Percentiles rank a stretch among this genome's conserved stretches.
phyloP scores from a whole-genome alignment of 1,140 invertebrate species.

The Pachypsylla venusta region DNA sequence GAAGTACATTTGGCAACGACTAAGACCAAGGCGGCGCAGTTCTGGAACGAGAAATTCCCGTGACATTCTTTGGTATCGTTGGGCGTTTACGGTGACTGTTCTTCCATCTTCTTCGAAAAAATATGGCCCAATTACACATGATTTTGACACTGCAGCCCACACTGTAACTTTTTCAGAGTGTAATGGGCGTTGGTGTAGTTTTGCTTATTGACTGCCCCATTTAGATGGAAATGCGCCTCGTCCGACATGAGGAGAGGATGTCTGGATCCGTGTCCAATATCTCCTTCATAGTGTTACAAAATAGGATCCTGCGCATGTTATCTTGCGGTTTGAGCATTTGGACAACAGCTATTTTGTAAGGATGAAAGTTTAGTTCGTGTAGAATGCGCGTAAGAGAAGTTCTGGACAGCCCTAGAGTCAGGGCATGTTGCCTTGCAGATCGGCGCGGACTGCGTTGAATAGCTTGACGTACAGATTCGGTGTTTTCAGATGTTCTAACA shows the following conservation, averaged over 20 bases:
- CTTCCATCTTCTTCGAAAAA: slow-evolving; percentile 11
- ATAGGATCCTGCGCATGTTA: slow-evolving; percentile 12
- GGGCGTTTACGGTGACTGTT: slow-evolving; percentile 18
- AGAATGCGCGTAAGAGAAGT: slow-evolving; percentile 8
- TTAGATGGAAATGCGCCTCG: slow-evolving; percentile 16
- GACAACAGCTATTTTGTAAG: slow-evolving; percentile 17
- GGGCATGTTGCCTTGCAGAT: background rate
- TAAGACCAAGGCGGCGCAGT: slow-evolving; percentile 13
- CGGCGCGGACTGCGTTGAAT: slow-evolving; percentile 12
- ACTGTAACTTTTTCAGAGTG: slow-evolving; percentile 12
- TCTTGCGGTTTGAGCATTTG: slow-evolving; percentile 15
- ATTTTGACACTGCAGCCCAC: slow-evolving; percentile 12
- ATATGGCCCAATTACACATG: slow-evolving; percentile 11
- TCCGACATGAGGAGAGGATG: slow-evolving; percentile 13
- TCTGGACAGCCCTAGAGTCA: background rate
- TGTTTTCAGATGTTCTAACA: slow-evolving; percentile 17
- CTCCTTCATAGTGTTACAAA: slow-evolving; percentile 16
- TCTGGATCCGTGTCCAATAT: slow-evolving; percentile 10
- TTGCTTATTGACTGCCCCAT: slow-evolving; percentile 12
- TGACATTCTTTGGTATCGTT: slow-evolving; percentile 19
- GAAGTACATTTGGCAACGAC: slow-evolving; percentile 23
- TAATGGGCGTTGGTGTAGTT: slow-evolving; percentile 3
- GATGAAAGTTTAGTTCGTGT: slow-evolving; percentile 14
- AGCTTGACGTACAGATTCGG: slow-evolving; percentile 16
- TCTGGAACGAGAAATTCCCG: slow-evolving; percentile 18